A percentile compares a stretch with the other conserved stretches of the same genome.
Conservation (phyloP, 1,140 invertebrate species). For the Asobara japonica region DNA sequence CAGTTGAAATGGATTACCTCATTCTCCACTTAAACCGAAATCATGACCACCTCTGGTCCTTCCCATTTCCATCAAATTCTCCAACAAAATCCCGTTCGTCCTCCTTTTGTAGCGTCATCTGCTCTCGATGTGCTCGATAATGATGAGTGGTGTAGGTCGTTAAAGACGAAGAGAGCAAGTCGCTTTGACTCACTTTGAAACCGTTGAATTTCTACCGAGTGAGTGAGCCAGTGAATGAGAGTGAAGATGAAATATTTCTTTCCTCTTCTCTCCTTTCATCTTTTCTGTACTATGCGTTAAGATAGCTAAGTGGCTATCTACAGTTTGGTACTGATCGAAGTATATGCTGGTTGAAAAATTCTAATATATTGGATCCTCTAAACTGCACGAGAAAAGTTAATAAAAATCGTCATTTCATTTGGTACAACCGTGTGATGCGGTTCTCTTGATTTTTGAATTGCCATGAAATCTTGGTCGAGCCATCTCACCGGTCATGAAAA, state of each 20-base stretch:
- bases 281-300: no score
- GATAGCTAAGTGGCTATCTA: no score
- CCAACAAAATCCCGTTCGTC: conserved; percentile 1
- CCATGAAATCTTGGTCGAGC: no score
- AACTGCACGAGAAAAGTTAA: no score
- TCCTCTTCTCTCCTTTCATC: no score
- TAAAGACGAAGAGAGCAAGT: not conserved
- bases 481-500: no score
- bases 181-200: not conserved
- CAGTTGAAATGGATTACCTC: not conserved
- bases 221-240: not conserved
- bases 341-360: no score
- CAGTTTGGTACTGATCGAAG: not conserved
- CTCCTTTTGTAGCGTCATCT: not conserved
- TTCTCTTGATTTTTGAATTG: no score
- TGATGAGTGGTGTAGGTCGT: not conserved
- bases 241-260: no score
- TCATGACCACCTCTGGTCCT: not conserved
- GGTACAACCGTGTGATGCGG: no score
- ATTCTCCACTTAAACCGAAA: not conserved
- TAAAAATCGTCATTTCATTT: no score
- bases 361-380: no score
- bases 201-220: not conserved
- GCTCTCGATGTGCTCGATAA: not conserved
- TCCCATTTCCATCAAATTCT: not conserved